These are phyloP conservation scores for Notothenia coriiceps DNA, from an alignment of 2,113 vertebrate genomes.

Conservation along the genomic window DNA sequence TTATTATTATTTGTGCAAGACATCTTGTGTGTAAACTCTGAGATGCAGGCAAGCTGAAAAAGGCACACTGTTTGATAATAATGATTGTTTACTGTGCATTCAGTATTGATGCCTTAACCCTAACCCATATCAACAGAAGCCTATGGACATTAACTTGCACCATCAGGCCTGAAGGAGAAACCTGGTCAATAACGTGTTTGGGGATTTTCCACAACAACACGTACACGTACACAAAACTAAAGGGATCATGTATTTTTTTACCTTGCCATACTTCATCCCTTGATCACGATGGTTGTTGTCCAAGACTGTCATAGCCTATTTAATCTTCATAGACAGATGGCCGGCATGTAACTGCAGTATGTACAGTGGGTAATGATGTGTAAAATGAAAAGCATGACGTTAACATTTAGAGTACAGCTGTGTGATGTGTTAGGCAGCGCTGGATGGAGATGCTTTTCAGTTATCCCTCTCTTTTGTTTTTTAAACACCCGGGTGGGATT, in stretches of 20 bases:
- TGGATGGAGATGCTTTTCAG: background rate
- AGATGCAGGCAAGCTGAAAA: too few species aligned
- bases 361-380: background rate
- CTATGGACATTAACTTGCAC: background rate
- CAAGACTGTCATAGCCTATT: constrained; percentile 1
- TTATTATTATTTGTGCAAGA: background rate
- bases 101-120: constrained; percentile 9
- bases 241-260: background rate
- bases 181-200: constrained; percentile 3
- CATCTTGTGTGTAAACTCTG: background rate
- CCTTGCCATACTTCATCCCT: background rate
- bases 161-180: constrained; percentile 20
- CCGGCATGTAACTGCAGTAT: background rate
- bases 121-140: constrained; percentile 33
- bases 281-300: background rate
- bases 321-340: background rate
- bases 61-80: background rate
- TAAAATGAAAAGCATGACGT: constrained; percentile 3
- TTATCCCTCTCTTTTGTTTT: background rate
- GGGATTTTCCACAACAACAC: constrained; percentile 30
- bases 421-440: background rate
- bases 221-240: constrained; percentile 1
- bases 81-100: background rate
- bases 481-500: background rate
- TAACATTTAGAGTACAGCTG: background rate